Percentiles rank a stretch among this genome's conserved stretches.
These are phyloP conservation scores for Cynopterus sphinx DNA, from an alignment of 2,797 vertebrate genomes.

Conservation along the genomic window DNA sequence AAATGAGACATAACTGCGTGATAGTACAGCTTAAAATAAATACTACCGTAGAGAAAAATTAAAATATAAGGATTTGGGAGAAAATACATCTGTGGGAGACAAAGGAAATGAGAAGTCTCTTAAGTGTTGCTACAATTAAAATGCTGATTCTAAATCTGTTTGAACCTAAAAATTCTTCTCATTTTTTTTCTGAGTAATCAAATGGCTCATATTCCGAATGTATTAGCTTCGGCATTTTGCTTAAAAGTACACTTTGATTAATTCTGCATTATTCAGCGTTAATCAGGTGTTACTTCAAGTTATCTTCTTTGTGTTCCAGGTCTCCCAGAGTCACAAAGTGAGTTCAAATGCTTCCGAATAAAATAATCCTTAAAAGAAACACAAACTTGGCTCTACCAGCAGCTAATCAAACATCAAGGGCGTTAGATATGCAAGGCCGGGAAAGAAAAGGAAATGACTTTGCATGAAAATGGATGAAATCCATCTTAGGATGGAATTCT, in stretches of 20 bases:
- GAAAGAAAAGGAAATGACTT: background rate
- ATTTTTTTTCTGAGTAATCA: constrained; percentile 2
- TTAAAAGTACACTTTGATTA: constrained; percentile 73
- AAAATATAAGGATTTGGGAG: background rate
- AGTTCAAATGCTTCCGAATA: constrained; percentile 30
- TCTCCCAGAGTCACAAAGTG: constrained; percentile 19
- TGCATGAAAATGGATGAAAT: background rate
- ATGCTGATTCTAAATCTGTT: constrained; percentile 66
- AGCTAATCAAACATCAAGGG: background rate
- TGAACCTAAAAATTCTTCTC: constrained; percentile 10
- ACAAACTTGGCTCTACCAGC: background rate
- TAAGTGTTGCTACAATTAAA: constrained; percentile 61
- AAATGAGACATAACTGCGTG: background rate
- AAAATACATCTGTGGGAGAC: constrained; percentile 43
- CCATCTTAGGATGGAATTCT: background rate
- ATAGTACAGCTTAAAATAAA: constrained; percentile 47
- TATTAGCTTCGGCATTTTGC: constrained; percentile 51
- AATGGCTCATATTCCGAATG: constrained; percentile 37
- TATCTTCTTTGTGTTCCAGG: constrained; percentile 2
- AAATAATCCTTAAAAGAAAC: background rate
- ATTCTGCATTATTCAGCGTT: constrained; percentile 66
- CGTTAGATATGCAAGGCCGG: background rate
- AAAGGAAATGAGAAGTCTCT: constrained; percentile 52
- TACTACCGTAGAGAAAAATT: background rate
- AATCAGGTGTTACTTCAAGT: constrained; percentile 55